These are phyloP conservation scores for Heterocephalus glaber DNA, from an alignment of 2,113 vertebrate species.

Conservation along the genomic window DNA sequence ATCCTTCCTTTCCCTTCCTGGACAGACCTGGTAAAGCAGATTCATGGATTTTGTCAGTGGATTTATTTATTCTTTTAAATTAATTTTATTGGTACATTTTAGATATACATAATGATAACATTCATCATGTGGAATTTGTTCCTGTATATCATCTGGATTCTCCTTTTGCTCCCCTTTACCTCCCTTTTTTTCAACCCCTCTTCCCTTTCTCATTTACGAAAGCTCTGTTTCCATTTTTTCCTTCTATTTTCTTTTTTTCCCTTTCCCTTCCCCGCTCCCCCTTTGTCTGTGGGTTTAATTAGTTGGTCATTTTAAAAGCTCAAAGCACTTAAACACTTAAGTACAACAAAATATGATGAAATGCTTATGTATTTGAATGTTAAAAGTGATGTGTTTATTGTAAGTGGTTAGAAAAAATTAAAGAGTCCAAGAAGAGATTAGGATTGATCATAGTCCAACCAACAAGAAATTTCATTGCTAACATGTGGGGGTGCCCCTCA, in stretches of 20 bases:
- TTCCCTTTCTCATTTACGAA: background rate
- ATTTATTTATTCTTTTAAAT: background rate
- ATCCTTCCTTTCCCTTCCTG: background rate
- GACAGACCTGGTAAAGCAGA: background rate
- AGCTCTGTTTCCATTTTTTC: background rate
- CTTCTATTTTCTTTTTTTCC: background rate
- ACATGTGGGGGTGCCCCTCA: background rate
- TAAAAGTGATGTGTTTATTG: background rate
- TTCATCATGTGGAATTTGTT: background rate
- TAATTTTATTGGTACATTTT: background rate
- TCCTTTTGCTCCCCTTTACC: background rate
- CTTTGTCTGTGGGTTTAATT: background rate
- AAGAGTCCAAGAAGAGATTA: background rate
- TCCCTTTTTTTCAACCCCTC: background rate
- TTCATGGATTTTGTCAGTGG: background rate
- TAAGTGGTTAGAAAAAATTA: background rate
- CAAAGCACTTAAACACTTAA: background rate
- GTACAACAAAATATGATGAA: background rate
- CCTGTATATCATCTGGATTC: background rate
- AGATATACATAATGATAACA: background rate
- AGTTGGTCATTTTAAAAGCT: background rate
- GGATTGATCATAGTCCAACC: background rate
- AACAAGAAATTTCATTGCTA: background rate
- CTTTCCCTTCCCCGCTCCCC: background rate
- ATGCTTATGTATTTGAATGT: slow-evolving; percentile 19